Evolutionary conservation across 2,113 vertebrate species (phyloP), one percentile per base, ranked within the genome.

Genomic region (Otus sunia): DNA sequence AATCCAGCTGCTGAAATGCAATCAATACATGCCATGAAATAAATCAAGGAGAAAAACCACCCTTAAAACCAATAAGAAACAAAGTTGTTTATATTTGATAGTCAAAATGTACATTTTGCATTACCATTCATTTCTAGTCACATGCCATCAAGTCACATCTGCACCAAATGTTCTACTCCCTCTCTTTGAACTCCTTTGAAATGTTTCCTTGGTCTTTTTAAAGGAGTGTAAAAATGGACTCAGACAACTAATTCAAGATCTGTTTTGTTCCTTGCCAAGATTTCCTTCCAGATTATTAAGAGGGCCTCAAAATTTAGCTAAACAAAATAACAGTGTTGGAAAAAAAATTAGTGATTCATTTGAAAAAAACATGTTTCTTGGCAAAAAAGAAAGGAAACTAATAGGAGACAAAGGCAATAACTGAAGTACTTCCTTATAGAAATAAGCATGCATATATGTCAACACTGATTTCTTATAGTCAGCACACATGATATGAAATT

Each of bases 111-210:
- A 89, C 58, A 62, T 96, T 94, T 88, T 66, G 49, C 3, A 0
- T 66, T 87, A 66, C 66, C 43, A 58, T 79, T 68, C 41, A 58
- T 73, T 91, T 85, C 53, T 47, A 90, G 30, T 59, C 77, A 52
- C 26, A 29, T 91, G 69, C 78, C 66, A 89, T 91, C 90, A 91
- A 96, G 71, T 86, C 89, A 94, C 91, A 96, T 97, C 77, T 96
- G 95, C 81, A 90, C 75, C 77, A 86, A 91, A 91, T 92, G 84
- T 95, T 94, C 62, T 94, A 83, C 50, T 91, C 75, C 55, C 72
- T 88, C 32, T 39, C 62, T 97, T 95, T 96, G 89, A 94, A 95
- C 81, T 95, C 53, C 15, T 96, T 94, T 90, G 58, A 95, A 97
- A 95, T 79, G 43, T 86, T 96, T 94, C 62, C 81, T 77, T 83